Percentiles rank a stretch among this genome's conserved stretches.
Evolutionary conservation across 2,797 vertebrate genomes (phyloP).

Genomic region (Brachyrhaphis roseni): DNA sequence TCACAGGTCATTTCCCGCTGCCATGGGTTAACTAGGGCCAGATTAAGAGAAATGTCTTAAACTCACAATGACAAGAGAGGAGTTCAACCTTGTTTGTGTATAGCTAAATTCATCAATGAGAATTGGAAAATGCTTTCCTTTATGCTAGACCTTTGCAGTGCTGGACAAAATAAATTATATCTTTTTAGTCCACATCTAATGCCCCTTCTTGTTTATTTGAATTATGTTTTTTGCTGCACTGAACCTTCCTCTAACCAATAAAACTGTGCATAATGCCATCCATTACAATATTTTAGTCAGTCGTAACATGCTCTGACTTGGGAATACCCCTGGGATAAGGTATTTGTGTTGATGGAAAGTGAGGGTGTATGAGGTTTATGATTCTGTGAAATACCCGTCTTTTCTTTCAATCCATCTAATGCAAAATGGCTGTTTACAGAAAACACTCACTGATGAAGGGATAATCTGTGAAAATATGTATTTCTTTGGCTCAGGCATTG

Average conservation of each 20-base stretch:
- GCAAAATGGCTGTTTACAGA: slow-evolving; percentile 74
- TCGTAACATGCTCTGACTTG: slow-evolving; percentile 52
- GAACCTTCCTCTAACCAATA: slow-evolving; percentile 4
- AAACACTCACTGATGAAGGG: slow-evolving; percentile 63
- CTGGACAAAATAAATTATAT: not conserved
- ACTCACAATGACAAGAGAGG: slow-evolving; percentile 56
- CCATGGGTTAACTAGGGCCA: slow-evolving; percentile 71
- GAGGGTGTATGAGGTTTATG: slow-evolving; percentile 53
- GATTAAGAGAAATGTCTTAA: slow-evolving; percentile 70
- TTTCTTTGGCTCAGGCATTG: slow-evolving; percentile 28
- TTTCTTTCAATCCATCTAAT: slow-evolving; percentile 67
- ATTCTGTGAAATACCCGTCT: slow-evolving; percentile 67
- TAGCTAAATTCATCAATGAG: slow-evolving; percentile 21
- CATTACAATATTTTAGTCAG: slow-evolving; percentile 37
- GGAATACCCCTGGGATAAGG: slow-evolving; percentile 52
- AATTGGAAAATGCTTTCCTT: not conserved
- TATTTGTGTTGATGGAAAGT: slow-evolving; percentile 63
- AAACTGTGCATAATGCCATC: slow-evolving; percentile 22
- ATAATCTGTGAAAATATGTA: slow-evolving; percentile 67
- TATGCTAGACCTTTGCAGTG: not conserved
- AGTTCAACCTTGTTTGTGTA: slow-evolving; percentile 13
- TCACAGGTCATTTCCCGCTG: slow-evolving; percentile 79
- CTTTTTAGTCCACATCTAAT: not conserved
- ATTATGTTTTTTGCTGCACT: not conserved
- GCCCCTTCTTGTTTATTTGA: slow-evolving; percentile 5